Conservation (phyloP, 2,797 vertebrate genomes). For the Crenichthys baileyi region DNA sequence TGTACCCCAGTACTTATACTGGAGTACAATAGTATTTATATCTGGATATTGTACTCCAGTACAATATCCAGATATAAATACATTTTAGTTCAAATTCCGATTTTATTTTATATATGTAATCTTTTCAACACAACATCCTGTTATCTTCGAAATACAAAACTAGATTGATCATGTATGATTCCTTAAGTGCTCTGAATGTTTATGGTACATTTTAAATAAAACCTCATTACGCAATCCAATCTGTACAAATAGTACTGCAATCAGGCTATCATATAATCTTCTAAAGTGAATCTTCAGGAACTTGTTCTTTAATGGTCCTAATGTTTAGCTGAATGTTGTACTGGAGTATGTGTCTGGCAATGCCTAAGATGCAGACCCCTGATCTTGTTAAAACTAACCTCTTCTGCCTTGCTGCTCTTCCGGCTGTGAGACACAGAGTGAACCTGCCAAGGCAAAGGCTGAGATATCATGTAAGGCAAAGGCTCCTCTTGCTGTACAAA, state of each 20-base stretch:
- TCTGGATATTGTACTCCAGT: too few species aligned
- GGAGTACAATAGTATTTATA: too few species aligned
- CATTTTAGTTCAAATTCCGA: not conserved
- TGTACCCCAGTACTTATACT: too few species aligned
- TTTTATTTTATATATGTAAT: not conserved
- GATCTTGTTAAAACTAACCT: constrained; percentile 72
- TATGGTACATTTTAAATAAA: not conserved
- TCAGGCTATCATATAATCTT: not conserved
- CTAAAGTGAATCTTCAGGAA: not conserved
- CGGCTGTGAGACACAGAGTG: constrained; percentile 86
- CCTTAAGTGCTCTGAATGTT: too few species aligned
- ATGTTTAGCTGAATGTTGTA: not conserved
- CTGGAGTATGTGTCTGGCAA: not conserved
- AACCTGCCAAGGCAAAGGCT: constrained; percentile 89
- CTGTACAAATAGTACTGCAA: not conserved
- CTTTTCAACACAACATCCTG: too few species aligned
- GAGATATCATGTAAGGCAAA: constrained; percentile 84
- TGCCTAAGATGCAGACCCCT: not conserved
- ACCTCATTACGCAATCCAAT: not conserved
- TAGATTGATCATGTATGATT: not conserved
- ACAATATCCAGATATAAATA: not conserved
- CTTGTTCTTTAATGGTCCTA: not conserved
- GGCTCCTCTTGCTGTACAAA: constrained; percentile 74
- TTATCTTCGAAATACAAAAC: not conserved
- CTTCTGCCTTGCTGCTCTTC: constrained; percentile 82